Evolutionary conservation across 2,797 vertebrate species (phyloP).

Genomic region (Erpetoichthys calabaricus): DNA sequence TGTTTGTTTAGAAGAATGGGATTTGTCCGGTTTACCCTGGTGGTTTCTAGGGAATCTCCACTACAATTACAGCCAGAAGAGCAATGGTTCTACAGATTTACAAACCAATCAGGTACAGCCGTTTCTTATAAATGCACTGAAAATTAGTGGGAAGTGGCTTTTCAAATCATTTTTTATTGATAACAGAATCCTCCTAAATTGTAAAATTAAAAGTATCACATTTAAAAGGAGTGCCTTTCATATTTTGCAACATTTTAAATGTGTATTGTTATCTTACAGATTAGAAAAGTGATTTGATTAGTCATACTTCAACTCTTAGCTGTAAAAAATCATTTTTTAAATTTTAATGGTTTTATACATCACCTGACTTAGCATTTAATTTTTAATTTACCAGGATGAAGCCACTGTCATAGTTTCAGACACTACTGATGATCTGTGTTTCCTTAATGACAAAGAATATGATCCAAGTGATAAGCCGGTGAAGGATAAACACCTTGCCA

Average conservation of each 20-base stretch:
- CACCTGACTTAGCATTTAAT: constrained; percentile 47
- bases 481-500: background rate
- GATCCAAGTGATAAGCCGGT: constrained; percentile 36
- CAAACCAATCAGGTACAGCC: constrained; percentile 86
- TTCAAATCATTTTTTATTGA: too few species aligned
- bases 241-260: too few species aligned
- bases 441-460: constrained; percentile 72
- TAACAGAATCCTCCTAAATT: too few species aligned
- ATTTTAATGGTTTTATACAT: constrained; percentile 8
- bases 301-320: too few species aligned
- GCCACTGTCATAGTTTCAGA: constrained; percentile 91
- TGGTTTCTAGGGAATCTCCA: constrained; percentile 96
- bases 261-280: too few species aligned
- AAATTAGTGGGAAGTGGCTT: too few species aligned
- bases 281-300: too few species aligned
- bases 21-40: constrained; percentile 89
- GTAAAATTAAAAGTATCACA: too few species aligned
- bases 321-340: too few species aligned
- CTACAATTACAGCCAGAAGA: constrained; percentile 74
- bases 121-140: too few species aligned
- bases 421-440: constrained; percentile 90
- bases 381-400: constrained; percentile 66
- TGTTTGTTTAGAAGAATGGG: constrained; percentile 83
- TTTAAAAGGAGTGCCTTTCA: too few species aligned
- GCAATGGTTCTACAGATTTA: constrained; percentile 93